Conservation (phyloP, 2,113 vertebrate species). For the Antidorcas marsupialis region DNA sequence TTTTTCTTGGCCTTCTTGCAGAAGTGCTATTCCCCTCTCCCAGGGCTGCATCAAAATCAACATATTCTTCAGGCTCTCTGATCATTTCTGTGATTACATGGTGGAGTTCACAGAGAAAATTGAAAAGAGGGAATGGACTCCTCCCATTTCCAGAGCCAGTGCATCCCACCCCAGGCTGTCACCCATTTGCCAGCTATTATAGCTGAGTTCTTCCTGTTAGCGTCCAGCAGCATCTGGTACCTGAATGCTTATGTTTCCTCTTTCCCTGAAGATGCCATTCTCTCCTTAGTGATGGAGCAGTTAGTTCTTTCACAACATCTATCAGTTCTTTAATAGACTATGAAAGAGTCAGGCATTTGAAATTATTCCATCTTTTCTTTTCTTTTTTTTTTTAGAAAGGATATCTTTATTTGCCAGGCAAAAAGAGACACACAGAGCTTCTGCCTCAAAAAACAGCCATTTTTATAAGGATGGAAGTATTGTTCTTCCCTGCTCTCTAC, state of each 20-base stretch:
- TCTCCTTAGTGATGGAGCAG: not conserved
- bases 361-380: not conserved
- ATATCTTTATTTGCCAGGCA: not conserved
- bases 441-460: not conserved
- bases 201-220: not conserved
- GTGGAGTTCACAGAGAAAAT: not conserved
- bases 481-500: not conserved
- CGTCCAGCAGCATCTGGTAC: not conserved
- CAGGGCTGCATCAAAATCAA: not conserved
- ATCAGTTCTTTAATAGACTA: not conserved
- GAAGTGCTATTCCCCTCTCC: not conserved
- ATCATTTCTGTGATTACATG: not conserved
- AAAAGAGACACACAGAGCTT: not conserved
- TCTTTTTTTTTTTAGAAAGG: not conserved
- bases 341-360: not conserved
- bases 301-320: not conserved
- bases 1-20: not conserved
- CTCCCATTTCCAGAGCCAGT: not conserved
- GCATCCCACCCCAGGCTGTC: not conserved
- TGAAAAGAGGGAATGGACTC: not conserved
- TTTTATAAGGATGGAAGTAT: not conserved
- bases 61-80: not conserved
- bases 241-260: not conserved
- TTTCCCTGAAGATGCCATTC: not conserved
- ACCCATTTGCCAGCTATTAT: not conserved